Evolutionary conservation across 2,113 vertebrate species (phyloP), one percentile per base, ranked within the genome.

Genomic region (Hemicordylus capensis): DNA sequence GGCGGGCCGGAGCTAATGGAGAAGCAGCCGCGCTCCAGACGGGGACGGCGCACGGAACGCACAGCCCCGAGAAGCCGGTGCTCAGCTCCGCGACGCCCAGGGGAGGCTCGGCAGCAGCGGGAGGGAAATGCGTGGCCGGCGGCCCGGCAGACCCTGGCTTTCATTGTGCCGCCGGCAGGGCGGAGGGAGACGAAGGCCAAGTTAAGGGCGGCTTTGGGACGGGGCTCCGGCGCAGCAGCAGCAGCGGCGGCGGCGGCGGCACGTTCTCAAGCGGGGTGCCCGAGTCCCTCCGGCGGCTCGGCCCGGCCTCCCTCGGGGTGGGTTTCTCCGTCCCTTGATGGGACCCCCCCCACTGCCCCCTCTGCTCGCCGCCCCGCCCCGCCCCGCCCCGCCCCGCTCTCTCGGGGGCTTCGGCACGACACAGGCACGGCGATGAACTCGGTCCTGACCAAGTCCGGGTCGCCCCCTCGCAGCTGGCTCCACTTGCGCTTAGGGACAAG

Each of bases 391-490:
- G 4, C 26, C 14, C 24, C 26, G 73, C n/a, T 1, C 76, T 11
- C 54, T 44, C 46, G 22, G 5, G 39, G 28, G 73, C 78, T 42
- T 17, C 31, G 31, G 66, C 24, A 31, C 61, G 26, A 39, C 42
- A 3, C 2, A 12, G 2, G 66, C 24, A 24, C 93, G 34, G 96
- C 34, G 83, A 95, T 96, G 94, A 96, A 91, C 85, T 94, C 96
- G 11, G 95, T 92, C 80, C 93, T 95, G 79, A 94, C 96, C 88
- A 97, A 90, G 69, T 37, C 3, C 0, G 80, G 96, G 63, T 96
- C 96, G 12, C 96, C 96, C 6, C 96, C 96, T 4, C 92, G 88
- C 75, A 95, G 94, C 90, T 96, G 97, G 95, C 95, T 97, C 1
- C 93, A 94, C 7, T 95, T 97, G 77, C 86, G 93, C 44, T 78